These are phyloP conservation scores for Zeuzera pyrina DNA, from an alignment of 2,888 invertebrate species.

Conservation along the genomic window DNA sequence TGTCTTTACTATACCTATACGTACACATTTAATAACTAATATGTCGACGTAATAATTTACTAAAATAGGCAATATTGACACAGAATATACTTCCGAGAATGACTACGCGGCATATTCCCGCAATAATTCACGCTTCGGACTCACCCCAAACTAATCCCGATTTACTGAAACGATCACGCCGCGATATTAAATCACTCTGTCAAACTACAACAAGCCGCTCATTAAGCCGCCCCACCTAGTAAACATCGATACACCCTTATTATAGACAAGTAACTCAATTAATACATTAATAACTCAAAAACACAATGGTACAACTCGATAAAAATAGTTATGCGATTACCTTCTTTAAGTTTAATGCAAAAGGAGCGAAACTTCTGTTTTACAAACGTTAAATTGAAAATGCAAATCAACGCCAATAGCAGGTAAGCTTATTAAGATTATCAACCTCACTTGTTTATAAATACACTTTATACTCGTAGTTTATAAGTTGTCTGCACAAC, in stretches of 20 bases:
- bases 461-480: constrained; percentile 41
- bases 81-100: constrained; percentile 15
- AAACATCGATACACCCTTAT: constrained; percentile 47
- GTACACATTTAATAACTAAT: too few relatives aligned
- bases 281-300: constrained; percentile 23
- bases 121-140: constrained; percentile 54
- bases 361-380: constrained; percentile 8
- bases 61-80: too few relatives aligned
- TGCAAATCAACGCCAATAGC: constrained; percentile 31
- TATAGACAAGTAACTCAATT: constrained; percentile 42
- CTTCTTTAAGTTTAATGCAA: constrained; percentile 4
- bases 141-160: constrained; percentile 55
- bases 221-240: constrained; percentile 49
- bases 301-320: constrained; percentile 16
- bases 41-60: too few relatives aligned
- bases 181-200: constrained; percentile 66
- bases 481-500: constrained; percentile 24
- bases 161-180: constrained; percentile 59
- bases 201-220: constrained; percentile 63
- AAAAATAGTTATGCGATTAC: constrained; percentile 15
- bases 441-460: constrained; percentile 30
- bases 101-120: constrained; percentile 36
- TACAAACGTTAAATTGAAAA: constrained; percentile 23
- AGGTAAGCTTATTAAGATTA: constrained; percentile 35
- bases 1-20: too few relatives aligned